Base-by-base conservation (phyloP, 2,797 vertebrate genomes). In the Catharus ustulatus region DNA sequence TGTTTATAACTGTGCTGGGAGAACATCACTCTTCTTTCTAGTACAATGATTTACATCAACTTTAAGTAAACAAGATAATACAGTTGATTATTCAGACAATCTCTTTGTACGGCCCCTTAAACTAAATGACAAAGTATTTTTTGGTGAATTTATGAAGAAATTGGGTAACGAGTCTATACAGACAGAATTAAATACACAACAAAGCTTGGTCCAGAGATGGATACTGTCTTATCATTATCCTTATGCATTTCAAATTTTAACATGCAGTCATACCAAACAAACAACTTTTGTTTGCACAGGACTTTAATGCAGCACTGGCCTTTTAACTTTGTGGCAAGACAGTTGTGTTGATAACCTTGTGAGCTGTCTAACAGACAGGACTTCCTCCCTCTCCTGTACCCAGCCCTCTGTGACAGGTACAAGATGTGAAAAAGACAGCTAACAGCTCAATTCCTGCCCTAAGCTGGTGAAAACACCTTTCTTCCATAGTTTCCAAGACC, bases 331-430 rank as follows among this genome's bases (percentile, higher is more conserved):
- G 22, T 42, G 23, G 42, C 18, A 51, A 73, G 40, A 45, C 7
- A 51, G 19, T 6, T 66, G 17, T 79, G 67, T 32, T 36, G 40
- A 69, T 26, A 73, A 73, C 6, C 17, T 54, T 0, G 0, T 13
- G 27, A 76, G 43, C 51, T 62, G 36, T 15, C 48, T 21, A 49
- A 34, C 0, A 71, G 36, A 11, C 49, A 78, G 48, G 26, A 43
- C n/a, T 38, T 72, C 42, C 52, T 80, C 38, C 17, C 17, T 40
- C 43, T 76, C 16, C 32, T 61, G 16, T 4, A n/a, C 3, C 5
- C 58, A 66, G 12, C 24, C 58, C 80, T 40, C 14, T 11, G 21
- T 23, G 6, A 57, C 4, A 26, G 6, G 26, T 42, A 58, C 20
- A 71, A 34, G 15, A 59, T 9, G 2, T 6, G 55, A 48, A 76